Base-by-base conservation (phyloP, 2,888 invertebrate species). In the Unio delphinus region DNA sequence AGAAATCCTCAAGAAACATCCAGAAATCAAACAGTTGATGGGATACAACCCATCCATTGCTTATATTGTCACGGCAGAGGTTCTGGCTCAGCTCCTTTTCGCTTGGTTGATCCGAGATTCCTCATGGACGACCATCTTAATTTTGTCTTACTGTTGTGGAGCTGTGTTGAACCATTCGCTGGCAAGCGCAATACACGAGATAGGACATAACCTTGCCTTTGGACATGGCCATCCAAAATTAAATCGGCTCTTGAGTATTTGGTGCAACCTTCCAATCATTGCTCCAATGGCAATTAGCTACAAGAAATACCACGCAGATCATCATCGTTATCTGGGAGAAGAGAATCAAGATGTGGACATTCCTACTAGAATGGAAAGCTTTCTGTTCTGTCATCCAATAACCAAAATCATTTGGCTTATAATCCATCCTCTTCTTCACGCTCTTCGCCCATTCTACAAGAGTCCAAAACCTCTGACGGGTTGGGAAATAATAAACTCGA, bases 1-100 rank as follows among this genome's bases (percentile, higher is more conserved):
- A 92, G 93, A 95, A 81, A 99, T 99, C 89, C 92, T 99, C 87
- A 82, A 80, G 65, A 88, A 88, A 72, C 84, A 90, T 72, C 90
- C 90, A 7, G 86, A 90, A 76, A 89, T 90, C 30, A 90, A 90
- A 73, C 83, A 85, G 58, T 81, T 90, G 20, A 90, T 90, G 89
- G 89, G 89, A 20, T 83, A 86, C 67, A 89, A 90, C 72, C 82
- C 85, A 1, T 74, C 76, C 56, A 88, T 89, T 30, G 82, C 84
- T 17, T 83, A 81, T 62, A 82, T 86, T 20, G 87, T 88, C 28
- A 55, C 72, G 0, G 74, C 75, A 0, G 86, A 87, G 61, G 85
- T 89, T 1, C 20, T 85, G 1, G 68, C 78, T 11, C 88, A 89
- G 70, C 23, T 89, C 34, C 57, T 83, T 59, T 76, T 86, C 70